A percentile compares a stretch with the other conserved stretches of the same genome.
phyloP scores from a whole-genome alignment of 2,888 invertebrate genomes.

The Cerceris ruficornis region DNA sequence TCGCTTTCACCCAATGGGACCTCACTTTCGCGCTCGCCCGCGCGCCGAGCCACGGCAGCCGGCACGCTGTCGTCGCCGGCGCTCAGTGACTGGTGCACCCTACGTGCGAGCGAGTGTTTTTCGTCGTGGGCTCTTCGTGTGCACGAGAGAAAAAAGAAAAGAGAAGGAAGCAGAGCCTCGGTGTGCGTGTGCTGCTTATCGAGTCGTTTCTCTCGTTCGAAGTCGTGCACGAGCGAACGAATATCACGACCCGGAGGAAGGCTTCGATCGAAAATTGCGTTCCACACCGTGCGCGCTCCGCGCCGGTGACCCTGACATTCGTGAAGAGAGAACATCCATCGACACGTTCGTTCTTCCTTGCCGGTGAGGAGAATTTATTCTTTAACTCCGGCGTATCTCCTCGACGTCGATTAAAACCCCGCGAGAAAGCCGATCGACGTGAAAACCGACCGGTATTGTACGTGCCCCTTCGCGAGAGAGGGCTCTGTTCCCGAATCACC shows the following conservation, averaged over 20 bases:
- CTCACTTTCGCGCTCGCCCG: conserved; percentile 81
- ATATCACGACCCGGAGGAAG: conserved; percentile 12
- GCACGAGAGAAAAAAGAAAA: conserved; percentile 46
- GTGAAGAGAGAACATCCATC: conserved; percentile 30
- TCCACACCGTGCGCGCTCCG: conserved; percentile 61
- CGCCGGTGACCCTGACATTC: conserved; percentile 76
- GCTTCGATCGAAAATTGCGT: conserved; percentile 57
- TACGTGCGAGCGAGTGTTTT: conserved; percentile 71
- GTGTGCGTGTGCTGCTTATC: conserved; percentile 24
- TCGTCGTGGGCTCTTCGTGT: conserved; percentile 60
- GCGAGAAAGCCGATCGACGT: not conserved
- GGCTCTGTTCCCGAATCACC: conserved; percentile 2
- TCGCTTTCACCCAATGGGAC: conserved; percentile 82
- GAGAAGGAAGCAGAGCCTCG: conserved; percentile 37
- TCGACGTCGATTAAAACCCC: not conserved
- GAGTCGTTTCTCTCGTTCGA: not conserved
- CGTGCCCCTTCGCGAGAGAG: not conserved
- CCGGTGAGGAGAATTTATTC: conserved; percentile 30
- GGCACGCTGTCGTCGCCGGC: conserved; percentile 71
- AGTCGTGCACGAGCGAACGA: conserved; percentile 18
- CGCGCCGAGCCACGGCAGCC: conserved; percentile 73
- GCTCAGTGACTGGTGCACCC: conserved; percentile 76
- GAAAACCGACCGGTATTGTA: too few species aligned
- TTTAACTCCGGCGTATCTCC: not conserved
- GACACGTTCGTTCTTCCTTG: conserved; percentile 34